phyloP scores from a whole-genome alignment of 2,113 vertebrate genomes.

The Lycocorax pyrrhopterus region DNA sequence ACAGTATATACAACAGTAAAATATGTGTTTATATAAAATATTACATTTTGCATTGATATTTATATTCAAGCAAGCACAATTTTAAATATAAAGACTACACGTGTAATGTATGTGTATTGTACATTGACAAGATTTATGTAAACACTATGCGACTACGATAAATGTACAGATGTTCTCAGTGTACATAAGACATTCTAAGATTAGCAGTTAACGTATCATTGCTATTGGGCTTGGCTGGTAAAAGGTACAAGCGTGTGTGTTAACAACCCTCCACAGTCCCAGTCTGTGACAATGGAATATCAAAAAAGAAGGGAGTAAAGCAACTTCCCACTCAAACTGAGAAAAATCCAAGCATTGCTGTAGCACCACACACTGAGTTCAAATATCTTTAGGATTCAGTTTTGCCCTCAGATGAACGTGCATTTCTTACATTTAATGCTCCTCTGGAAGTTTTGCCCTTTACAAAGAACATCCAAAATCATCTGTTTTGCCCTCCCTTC shows the following conservation, averaged over 20 bases:
- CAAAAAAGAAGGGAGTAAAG: not conserved
- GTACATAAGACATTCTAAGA: constrained; percentile 30
- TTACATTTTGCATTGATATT: constrained; percentile 62
- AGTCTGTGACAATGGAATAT: not conserved
- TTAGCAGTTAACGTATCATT: not conserved
- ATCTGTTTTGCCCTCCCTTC: not conserved
- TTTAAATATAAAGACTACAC: constrained; percentile 54
- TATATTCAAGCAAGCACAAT: constrained; percentile 41
- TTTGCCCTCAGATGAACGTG: not conserved
- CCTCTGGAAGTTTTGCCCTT: not conserved
- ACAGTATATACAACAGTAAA: constrained; percentile 54
- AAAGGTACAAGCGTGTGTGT: not conserved
- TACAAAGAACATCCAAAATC: not conserved
- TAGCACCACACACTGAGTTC: not conserved
- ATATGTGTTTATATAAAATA: constrained; percentile 61
- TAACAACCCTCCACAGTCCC: not conserved
- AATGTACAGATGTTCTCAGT: constrained; percentile 50
- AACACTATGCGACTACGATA: constrained; percentile 26
- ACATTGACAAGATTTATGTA: constrained; percentile 53
- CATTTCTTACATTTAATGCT: not conserved
- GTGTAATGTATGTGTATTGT: constrained; percentile 45
- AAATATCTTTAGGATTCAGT: not conserved
- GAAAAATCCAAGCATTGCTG: not conserved
- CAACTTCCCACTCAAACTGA: not conserved
- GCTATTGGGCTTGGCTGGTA: not conserved